Percentiles rank a stretch among this genome's conserved stretches.
phyloP scores from a whole-genome alignment of 2,113 vertebrate genomes.

The Nycticryphes semicollaris region DNA sequence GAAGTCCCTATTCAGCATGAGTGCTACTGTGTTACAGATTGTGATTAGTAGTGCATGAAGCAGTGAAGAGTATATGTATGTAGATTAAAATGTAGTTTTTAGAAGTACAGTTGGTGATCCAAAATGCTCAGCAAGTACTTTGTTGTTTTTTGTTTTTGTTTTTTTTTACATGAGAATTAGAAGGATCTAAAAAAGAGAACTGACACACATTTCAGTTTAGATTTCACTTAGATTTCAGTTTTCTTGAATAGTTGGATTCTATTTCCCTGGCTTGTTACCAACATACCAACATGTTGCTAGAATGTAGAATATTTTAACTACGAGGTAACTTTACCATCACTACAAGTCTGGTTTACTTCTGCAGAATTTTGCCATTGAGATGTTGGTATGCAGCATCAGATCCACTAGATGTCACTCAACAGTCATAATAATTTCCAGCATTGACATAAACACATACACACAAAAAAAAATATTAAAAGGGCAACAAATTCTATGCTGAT shows the following conservation, averaged over 20 bases:
- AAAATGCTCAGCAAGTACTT: neutral
- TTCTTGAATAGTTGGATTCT: neutral
- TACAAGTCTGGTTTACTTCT: neutral
- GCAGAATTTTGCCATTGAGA: neutral
- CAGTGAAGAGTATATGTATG: neutral
- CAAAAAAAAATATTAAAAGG: neutral
- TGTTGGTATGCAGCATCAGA: neutral
- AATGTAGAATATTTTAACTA: neutral
- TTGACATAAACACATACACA: neutral
- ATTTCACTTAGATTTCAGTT: neutral
- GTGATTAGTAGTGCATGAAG: neutral
- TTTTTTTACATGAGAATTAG: neutral
- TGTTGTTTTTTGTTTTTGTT: too few relatives aligned
- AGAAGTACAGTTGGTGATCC: neutral
- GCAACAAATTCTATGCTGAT: neutral
- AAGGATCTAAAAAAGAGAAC: neutral
- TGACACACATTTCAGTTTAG: neutral
- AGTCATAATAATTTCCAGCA: slow-evolving; percentile 1
- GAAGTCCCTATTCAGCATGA: neutral
- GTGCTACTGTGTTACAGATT: neutral
- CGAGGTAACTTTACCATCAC: rapidly evolving
- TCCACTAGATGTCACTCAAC: slow-evolving; percentile 77
- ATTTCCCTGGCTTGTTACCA: neutral
- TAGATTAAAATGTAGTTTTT: neutral
- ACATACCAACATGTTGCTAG: neutral